These are phyloP conservation scores for Acanthurus lineatus DNA, from an alignment of 2,797 vertebrate genomes.

Conservation along the genomic window DNA sequence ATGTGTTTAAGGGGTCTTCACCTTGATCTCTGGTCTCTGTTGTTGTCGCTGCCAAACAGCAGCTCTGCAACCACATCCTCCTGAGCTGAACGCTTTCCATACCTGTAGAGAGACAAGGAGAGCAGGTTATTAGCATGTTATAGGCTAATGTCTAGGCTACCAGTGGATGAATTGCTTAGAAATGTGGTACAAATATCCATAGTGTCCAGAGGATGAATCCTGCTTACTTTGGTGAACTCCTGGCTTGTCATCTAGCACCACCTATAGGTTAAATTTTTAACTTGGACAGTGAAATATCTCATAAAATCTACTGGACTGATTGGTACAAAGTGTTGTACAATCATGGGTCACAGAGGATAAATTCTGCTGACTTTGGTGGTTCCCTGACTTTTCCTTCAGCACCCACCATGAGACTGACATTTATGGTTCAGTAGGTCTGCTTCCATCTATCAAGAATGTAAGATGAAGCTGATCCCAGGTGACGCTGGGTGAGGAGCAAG, in stretches of 20 bases:
- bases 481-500: too few relatives aligned
- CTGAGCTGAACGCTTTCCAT: conserved; percentile 88
- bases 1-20: conserved; percentile 54
- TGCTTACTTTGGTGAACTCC: too few relatives aligned
- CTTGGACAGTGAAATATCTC: background rate
- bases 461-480: too few relatives aligned
- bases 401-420: background rate
- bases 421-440: background rate
- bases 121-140: background rate
- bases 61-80: conserved; percentile 84
- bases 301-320: background rate
- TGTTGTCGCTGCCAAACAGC: conserved; percentile 82
- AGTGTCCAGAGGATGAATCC: background rate
- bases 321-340: background rate
- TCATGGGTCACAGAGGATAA: background rate
- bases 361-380: too few relatives aligned
- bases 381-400: too few relatives aligned
- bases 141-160: background rate
- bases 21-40: conserved; percentile 87
- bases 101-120: conserved; percentile 72
- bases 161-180: background rate
- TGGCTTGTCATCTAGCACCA: background rate
- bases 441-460: too few relatives aligned
- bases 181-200: background rate
- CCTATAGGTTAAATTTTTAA: background rate